A percentile compares a stretch with the other conserved stretches of the same genome.
Conservation (phyloP, 2,888 invertebrate genomes). For the Lasioglossum oenotherae region DNA sequence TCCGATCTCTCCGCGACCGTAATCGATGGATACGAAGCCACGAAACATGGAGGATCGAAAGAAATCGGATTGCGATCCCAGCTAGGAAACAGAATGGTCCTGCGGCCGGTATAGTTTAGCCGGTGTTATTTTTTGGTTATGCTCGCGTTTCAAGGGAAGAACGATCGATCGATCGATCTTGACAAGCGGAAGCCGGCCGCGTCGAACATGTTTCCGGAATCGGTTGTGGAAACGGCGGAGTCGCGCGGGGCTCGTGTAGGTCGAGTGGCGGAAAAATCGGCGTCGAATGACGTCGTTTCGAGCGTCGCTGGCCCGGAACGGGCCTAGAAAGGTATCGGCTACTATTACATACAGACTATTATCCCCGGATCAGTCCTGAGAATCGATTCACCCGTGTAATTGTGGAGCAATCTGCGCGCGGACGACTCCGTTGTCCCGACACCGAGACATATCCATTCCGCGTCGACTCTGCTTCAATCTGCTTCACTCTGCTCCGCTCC, state of each 20-base stretch:
- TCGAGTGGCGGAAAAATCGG: constrained; percentile 17
- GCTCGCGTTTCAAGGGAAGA: constrained; percentile 7
- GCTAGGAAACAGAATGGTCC: neutral
- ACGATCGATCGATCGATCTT: constrained; percentile 31
- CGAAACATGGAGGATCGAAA: constrained; percentile 3
- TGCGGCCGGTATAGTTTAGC: neutral
- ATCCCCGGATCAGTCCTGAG: constrained; percentile 56
- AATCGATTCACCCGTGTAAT: constrained; percentile 70
- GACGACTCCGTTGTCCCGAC: constrained; percentile 54
- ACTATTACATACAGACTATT: constrained; percentile 64
- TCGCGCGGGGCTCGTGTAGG: constrained; percentile 32
- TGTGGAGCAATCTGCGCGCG: constrained; percentile 60
- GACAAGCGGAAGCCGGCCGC: constrained; percentile 57
- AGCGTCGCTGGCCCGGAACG: constrained; percentile 55
- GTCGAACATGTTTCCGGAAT: constrained; percentile 51
- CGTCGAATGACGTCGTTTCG: constrained; percentile 47
- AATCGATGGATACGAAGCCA: neutral
- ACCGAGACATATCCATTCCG: constrained; percentile 50
- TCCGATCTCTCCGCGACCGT: neutral
- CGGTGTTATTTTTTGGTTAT: neutral
- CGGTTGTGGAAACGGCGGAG: constrained; percentile 15
- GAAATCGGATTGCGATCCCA: neutral
- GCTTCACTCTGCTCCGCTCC: neutral
- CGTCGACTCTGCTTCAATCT: neutral
- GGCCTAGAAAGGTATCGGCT: constrained; percentile 57